A percentile compares a stretch with the other conserved stretches of the same genome.
Conservation (phyloP, 1,140 invertebrate species). For the Yoshiicerus persimilis region DNA sequence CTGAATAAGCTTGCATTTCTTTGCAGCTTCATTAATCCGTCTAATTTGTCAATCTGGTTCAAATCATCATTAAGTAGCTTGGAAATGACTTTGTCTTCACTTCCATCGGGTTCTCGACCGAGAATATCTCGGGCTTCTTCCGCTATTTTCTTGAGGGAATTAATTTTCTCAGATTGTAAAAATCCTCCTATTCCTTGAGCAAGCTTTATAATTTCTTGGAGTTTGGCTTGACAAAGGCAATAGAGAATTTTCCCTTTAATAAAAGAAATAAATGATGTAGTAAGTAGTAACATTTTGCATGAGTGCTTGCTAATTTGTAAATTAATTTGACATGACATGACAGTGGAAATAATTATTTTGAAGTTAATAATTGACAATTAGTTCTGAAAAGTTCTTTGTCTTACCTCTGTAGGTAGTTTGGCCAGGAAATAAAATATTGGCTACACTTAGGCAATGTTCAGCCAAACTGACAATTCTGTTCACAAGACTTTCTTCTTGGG, state of each 20-base stretch:
- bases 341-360: too few relatives aligned
- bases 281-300: neutral
- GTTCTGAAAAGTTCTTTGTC: too few relatives aligned
- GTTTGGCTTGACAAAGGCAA: constrained; percentile 26
- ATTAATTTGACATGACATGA: too few relatives aligned
- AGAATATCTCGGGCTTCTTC: constrained; percentile 26
- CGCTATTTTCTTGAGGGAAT: neutral
- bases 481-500: neutral
- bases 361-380: too few relatives aligned
- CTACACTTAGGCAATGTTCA: constrained; percentile 26
- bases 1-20: neutral
- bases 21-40: neutral
- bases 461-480: constrained; percentile 23
- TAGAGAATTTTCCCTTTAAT: constrained; percentile 26
- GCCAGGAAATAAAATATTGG: constrained; percentile 28
- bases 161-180: neutral
- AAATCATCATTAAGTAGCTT: neutral
- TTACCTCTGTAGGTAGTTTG: constrained; percentile 27
- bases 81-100: constrained; percentile 15
- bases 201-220: neutral
- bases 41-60: neutral
- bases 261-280: too few relatives aligned
- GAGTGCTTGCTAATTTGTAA: too few relatives aligned
- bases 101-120: neutral
- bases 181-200: neutral